Conservation (phyloP, 2,113 vertebrate species). For the Gorsachius goisagi region DNA sequence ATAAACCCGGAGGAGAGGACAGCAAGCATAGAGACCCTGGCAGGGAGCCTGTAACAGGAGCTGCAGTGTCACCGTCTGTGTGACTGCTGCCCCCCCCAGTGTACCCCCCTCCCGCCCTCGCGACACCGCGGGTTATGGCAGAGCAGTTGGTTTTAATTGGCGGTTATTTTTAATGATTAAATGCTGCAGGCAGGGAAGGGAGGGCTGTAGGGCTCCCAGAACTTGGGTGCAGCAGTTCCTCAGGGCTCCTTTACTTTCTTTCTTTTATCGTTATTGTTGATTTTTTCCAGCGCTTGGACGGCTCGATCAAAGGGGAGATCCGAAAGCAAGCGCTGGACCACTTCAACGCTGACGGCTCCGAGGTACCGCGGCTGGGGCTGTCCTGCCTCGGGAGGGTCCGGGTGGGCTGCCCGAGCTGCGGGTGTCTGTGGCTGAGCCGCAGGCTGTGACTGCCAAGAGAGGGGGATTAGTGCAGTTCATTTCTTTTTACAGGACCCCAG, state of each 20-base stretch:
- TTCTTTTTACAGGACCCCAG: neutral
- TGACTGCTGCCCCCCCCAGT: slow-evolving; percentile 47
- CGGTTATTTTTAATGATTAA: slow-evolving; percentile 72
- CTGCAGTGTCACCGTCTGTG: neutral
- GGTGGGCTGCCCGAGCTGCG: neutral
- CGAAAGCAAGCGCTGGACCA: slow-evolving; percentile 98
- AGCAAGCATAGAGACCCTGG: slow-evolving; percentile 10
- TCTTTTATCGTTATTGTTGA: slow-evolving; percentile 21
- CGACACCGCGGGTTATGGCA: neutral
- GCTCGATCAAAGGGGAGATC: slow-evolving; percentile 97
- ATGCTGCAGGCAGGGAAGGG: neutral
- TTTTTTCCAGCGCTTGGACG: slow-evolving; percentile 89
- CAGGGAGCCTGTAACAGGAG: slow-evolving; percentile 66
- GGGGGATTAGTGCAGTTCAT: neutral
- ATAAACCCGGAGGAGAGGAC: neutral
- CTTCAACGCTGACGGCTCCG: slow-evolving; percentile 99
- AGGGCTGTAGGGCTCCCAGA: neutral
- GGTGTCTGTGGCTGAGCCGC: neutral
- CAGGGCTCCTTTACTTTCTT: slow-evolving; percentile 1
- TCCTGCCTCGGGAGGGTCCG: neutral
- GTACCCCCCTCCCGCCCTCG: neutral
- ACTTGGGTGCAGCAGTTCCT: neutral
- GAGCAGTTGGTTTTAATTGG: slow-evolving; percentile 84
- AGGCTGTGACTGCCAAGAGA: neutral
- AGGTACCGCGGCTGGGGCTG: slow-evolving; percentile 75